phyloP scores from a whole-genome alignment of 2,888 invertebrate genomes.

The Lacanobia wlatinum region DNA sequence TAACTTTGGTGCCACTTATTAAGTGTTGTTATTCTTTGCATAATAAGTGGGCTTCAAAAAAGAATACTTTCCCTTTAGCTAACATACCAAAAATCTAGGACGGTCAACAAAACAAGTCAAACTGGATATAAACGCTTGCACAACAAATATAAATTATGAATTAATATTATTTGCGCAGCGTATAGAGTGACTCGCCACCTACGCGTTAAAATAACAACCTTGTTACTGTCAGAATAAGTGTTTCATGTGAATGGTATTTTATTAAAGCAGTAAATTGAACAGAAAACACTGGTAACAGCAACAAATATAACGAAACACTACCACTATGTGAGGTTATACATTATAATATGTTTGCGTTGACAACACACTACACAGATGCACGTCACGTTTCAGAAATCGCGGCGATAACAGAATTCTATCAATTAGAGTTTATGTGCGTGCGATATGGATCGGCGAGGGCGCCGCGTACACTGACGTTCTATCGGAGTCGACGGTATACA shows the following conservation, averaged over 20 bases:
- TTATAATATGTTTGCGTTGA: conserved; percentile 44
- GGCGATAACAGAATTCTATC: conserved; percentile 71
- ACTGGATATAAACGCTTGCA: conserved; percentile 69
- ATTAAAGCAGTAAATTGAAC: conserved; percentile 39
- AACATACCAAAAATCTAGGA: conserved; percentile 52
- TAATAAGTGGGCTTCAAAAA: conserved; percentile 8
- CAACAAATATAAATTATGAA: conserved; percentile 65
- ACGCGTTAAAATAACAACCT: conserved; percentile 65
- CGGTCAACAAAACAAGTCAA: conserved; percentile 64
- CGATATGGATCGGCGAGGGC: conserved; percentile 72
- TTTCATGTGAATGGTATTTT: conserved; percentile 44
- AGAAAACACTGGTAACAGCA: conserved; percentile 26
- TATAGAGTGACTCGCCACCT: conserved; percentile 59
- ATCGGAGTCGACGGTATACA: conserved; percentile 64
- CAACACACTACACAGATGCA: conserved; percentile 61
- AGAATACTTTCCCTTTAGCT: conserved; percentile 35
- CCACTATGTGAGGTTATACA: conserved; percentile 33
- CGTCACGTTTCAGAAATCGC: conserved; percentile 72
- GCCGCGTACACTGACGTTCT: conserved; percentile 83
- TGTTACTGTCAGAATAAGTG: conserved; percentile 69
- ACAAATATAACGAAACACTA: conserved; percentile 29
- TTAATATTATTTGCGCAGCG: conserved; percentile 64
- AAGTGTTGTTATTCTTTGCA: conserved; percentile 1
- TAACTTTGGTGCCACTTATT: neutral
- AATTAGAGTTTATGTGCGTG: conserved; percentile 63